Evolutionary conservation across 2,113 vertebrate genomes (phyloP).

Genomic region (Chunga burmeisteri): DNA sequence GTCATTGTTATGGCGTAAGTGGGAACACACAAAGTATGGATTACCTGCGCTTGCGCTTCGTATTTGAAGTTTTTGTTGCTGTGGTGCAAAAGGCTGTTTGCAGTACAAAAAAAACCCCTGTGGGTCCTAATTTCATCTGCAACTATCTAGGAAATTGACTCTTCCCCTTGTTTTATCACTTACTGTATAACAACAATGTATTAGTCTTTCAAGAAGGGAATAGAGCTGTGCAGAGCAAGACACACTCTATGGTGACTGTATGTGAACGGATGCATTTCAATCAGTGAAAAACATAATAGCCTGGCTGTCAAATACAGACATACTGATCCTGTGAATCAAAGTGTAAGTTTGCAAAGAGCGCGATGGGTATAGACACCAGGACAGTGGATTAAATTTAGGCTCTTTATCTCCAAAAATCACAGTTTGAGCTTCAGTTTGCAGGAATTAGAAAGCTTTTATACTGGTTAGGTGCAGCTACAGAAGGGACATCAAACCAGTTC

Average conservation of each 20-base stretch:
- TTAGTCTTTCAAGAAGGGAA: neutral
- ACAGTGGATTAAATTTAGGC: neutral
- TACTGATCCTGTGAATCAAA: neutral
- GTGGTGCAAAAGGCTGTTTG: neutral
- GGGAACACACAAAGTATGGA: neutral
- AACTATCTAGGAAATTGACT: neutral
- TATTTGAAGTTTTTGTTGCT: neutral
- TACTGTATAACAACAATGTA: accelerated
- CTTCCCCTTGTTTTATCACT: neutral
- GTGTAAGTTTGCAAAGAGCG: neutral
- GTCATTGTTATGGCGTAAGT: constrained; percentile 96
- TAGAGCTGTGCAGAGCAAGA: neutral
- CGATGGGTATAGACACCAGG: neutral
- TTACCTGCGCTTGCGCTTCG: accelerated
- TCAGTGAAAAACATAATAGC: neutral
- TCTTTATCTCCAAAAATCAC: neutral
- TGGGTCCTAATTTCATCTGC: neutral
- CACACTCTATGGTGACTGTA: neutral
- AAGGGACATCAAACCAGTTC: neutral
- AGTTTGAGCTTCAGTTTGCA: neutral
- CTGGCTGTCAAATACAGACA: neutral
- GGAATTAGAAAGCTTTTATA: neutral
- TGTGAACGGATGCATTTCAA: neutral
- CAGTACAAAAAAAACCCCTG: neutral
- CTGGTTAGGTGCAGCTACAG: neutral